These are phyloP conservation scores for Phaethon lepturus DNA, from an alignment of 2,113 vertebrate species.

Conservation along the genomic window DNA sequence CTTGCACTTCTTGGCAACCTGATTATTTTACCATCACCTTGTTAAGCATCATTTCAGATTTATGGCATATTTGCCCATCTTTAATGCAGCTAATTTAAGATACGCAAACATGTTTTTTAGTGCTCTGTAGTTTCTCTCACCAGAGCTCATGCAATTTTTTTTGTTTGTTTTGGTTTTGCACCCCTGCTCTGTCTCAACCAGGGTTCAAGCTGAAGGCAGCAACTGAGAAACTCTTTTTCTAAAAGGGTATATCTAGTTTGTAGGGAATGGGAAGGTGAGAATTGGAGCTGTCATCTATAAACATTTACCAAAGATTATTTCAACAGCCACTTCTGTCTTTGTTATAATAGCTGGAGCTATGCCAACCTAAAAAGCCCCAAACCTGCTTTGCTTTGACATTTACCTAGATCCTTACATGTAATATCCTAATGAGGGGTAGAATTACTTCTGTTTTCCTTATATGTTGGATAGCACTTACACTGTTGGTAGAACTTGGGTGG, in stretches of 20 bases:
- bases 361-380: background rate
- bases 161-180: background rate
- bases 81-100: background rate
- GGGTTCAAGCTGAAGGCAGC: background rate
- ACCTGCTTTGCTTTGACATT: background rate
- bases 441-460: background rate
- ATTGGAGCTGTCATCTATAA: background rate
- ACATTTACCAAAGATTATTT: background rate
- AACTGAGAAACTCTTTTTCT: background rate
- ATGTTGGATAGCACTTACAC: background rate
- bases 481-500: background rate
- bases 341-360: background rate
- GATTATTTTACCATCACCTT: background rate
- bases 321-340: background rate
- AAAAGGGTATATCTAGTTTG: background rate
- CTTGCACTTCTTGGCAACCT: background rate
- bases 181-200: background rate
- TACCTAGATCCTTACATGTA: background rate
- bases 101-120: background rate
- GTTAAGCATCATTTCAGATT: background rate
- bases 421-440: background rate
- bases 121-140: background rate
- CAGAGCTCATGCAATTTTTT: background rate
- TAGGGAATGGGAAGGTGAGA: background rate
- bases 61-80: background rate